Base-by-base conservation (phyloP, 2,797 vertebrate genomes). In the Telmatherina bonti region DNA sequence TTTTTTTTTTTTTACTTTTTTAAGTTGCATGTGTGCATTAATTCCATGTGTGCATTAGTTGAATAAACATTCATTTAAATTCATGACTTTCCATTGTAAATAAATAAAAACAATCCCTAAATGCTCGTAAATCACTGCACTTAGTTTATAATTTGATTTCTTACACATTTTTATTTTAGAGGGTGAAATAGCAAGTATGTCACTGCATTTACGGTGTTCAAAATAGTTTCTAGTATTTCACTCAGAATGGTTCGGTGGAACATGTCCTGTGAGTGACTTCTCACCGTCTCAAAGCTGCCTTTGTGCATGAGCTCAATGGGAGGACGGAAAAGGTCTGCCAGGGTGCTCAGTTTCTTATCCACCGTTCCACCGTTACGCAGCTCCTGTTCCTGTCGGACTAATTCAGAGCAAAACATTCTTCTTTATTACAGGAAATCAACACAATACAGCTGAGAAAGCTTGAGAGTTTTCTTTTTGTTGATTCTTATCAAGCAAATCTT, bases 241-340 rank as follows among this genome's bases (percentile, higher is more conserved):
- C 57, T 70, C 5, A 83, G 81, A 77, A 20, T 22, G 9, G 78
- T 83, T 82, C 27, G 36, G 69, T 76, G 67, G 60, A 70, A 77
- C 59, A 36, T 80, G 67, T 83, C 76, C 31, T 2, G 58, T 24
- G 68, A 78, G 58, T 41, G 74, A 79, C 66, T 83, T 51, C 96
- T 94, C 89, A 99, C 98, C 79, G 98, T 99, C 93, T 99, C 98
- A 94, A 99, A 99, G 94, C 98, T 99, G 90, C 98, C 98, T 94
- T 99, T 99, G 94, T 99, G 98, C 97, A 99, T 99, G 88, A 99
- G 95, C 85, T 99, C 98, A 81, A 99, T 98, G 70, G 98, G 98
- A 67, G 98, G 98, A 75, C 98, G 96, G 93, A 99, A 99, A 45
- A 99, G 96, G 89, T 99, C 98, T 64, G 98, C 98, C 86, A 99